These are phyloP conservation scores for Aplysina aerophoba DNA, from an alignment of 37 sponge, comb jelly and placozoan species.

Conservation along the genomic window DNA sequence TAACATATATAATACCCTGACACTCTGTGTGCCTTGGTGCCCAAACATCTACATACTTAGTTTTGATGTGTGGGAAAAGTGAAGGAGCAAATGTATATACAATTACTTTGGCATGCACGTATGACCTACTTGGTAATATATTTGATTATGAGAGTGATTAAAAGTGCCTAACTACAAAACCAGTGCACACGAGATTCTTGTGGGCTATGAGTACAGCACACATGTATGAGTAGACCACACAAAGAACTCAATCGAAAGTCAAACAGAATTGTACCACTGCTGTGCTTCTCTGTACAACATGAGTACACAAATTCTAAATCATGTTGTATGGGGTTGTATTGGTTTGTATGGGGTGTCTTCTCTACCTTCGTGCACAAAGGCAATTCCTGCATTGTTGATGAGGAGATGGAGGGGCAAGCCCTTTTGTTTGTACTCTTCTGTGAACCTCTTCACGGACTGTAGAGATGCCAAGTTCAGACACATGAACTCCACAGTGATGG, in stretches of 20 bases:
- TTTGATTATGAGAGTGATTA: no score
- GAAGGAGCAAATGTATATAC: no score
- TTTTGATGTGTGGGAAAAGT: no score
- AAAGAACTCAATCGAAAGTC: neutral
- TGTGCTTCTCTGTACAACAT: neutral
- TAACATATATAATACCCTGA: no score
- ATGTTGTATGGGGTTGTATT: no score
- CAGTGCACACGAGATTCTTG: neutral
- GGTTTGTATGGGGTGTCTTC: no score
- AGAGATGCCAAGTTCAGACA: constrained; percentile 73
- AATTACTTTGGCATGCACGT: no score
- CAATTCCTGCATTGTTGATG: constrained; percentile 84
- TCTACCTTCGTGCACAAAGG: neutral
- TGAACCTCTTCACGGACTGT: constrained; percentile 64
- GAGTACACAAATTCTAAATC: neutral
- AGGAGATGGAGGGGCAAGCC: constrained; percentile 76
- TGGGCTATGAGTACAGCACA: neutral
- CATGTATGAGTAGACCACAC: neutral
- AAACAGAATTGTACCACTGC: no score
- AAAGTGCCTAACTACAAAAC: neutral
- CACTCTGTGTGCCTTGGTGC: no score
- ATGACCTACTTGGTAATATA: no score
- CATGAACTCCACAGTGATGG: constrained; percentile 74
- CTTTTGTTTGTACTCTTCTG: constrained; percentile 63
- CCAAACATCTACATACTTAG: no score